A percentile compares a stretch with the other conserved stretches of the same genome.
Evolutionary conservation across 2,113 vertebrate genomes (phyloP).

Genomic region (Prunella himalayana): DNA sequence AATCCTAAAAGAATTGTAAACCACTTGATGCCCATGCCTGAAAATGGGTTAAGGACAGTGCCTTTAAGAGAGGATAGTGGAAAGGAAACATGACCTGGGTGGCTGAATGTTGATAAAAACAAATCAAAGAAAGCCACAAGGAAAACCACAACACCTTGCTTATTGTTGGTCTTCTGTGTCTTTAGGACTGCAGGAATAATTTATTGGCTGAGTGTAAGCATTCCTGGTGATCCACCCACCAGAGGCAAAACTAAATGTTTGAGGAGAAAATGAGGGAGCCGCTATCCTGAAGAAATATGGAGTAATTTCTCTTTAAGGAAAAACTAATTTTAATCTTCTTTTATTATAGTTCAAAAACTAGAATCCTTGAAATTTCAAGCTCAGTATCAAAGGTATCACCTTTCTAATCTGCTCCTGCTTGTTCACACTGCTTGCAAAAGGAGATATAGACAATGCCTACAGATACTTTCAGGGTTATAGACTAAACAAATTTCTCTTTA

Average conservation of each 20-base stretch:
- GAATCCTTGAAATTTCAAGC: background rate
- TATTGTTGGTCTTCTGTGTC: background rate
- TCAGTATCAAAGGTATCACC: background rate
- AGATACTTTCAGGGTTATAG: background rate
- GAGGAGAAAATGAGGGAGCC: background rate
- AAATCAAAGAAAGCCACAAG: background rate
- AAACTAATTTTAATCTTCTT: background rate
- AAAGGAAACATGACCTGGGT: background rate
- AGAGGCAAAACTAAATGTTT: background rate
- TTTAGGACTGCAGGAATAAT: background rate
- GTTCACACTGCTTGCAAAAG: background rate
- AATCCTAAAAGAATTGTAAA: background rate
- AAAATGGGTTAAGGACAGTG: background rate
- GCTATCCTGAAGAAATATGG: background rate
- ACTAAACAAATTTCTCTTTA: background rate
- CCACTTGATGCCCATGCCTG: background rate
- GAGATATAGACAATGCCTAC: background rate
- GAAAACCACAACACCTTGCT: background rate
- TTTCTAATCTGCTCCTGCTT: background rate
- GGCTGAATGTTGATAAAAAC: background rate
- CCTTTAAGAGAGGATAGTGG: background rate
- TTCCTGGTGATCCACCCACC: background rate
- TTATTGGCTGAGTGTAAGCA: background rate
- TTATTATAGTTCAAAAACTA: background rate
- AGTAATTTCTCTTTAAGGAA: background rate